Percentiles rank a stretch among this genome's conserved stretches.
Evolutionary conservation across 2,888 invertebrate species (phyloP).

Genomic region (Microctonus brassicae): DNA sequence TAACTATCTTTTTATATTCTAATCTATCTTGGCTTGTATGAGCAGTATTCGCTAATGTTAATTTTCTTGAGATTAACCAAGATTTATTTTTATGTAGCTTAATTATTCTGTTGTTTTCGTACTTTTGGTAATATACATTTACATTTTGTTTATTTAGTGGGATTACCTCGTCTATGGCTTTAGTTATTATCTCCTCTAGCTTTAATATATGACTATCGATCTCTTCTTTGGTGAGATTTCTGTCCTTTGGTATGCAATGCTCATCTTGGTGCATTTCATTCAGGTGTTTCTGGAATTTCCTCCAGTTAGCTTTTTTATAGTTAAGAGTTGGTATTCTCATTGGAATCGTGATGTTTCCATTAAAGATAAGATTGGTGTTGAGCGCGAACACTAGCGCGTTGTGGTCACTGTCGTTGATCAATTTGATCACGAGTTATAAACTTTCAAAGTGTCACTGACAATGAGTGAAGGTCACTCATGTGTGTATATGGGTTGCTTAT

Average conservation of each 20-base stretch:
- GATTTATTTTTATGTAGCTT: constrained; percentile 29
- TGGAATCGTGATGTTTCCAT: background rate
- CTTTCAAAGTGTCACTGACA: too few relatives aligned
- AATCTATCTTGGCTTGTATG: too few relatives aligned
- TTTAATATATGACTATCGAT: constrained; percentile 22
- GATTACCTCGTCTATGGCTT: too few relatives aligned
- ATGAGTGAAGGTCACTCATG: too few relatives aligned
- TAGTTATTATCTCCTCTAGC: too few relatives aligned
- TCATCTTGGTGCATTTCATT: background rate
- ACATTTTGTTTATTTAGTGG: background rate
- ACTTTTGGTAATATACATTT: constrained; percentile 18
- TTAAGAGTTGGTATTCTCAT: background rate
- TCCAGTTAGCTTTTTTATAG: constrained; percentile 30
- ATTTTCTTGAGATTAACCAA: too few relatives aligned
- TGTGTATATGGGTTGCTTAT: too few relatives aligned
- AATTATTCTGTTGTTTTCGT: constrained; percentile 17
- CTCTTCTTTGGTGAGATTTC: constrained; percentile 24
- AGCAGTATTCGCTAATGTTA: too few relatives aligned
- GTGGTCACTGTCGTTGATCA: constrained; percentile 38
- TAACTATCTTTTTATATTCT: too few relatives aligned
- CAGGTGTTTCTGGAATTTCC: constrained; percentile 10
- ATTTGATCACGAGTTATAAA: too few relatives aligned
- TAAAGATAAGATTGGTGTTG: too few relatives aligned
- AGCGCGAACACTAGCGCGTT: constrained; percentile 17
- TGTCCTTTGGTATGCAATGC: background rate